A percentile compares a stretch with the other conserved stretches of the same genome.
Evolutionary conservation across 2,113 vertebrate genomes (phyloP).

Genomic region (Labeo catla): DNA sequence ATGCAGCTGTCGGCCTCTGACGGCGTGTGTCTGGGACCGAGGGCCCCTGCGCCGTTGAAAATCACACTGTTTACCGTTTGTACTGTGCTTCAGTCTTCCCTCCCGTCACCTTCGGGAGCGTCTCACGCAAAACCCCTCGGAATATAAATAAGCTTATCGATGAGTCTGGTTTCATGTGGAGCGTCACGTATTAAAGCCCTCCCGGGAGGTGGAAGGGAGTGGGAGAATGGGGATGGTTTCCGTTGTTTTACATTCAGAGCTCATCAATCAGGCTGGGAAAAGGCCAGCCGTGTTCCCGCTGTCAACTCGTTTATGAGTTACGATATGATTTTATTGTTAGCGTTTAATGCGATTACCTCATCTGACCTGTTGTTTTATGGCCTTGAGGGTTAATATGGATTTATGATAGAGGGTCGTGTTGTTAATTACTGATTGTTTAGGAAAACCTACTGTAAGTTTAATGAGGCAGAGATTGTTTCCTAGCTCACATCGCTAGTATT

Average conservation of each 20-base stretch:
- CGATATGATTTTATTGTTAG: conserved; percentile 28
- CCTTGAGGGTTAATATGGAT: conserved; percentile 23
- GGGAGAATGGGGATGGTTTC: conserved; percentile 45
- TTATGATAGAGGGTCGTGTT: conserved; percentile 30
- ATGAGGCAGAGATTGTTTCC: conserved; percentile 51
- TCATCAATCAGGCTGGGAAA: conserved; percentile 62
- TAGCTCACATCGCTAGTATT: conserved; percentile 33
- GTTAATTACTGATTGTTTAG: conserved; percentile 52
- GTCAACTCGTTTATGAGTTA: conserved; percentile 44
- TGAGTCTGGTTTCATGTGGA: conserved; percentile 35
- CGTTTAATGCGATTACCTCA: conserved; percentile 18
- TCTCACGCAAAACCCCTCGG: background rate
- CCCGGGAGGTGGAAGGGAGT: conserved; percentile 46
- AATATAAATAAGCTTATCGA: conserved; percentile 44
- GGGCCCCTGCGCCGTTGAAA: conserved; percentile 8
- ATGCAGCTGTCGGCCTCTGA: conserved; percentile 3
- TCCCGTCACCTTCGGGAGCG: background rate
- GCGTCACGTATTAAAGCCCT: conserved; percentile 34
- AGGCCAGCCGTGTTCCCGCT: conserved; percentile 48
- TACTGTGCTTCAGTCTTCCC: background rate
- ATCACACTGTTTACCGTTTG: background rate
- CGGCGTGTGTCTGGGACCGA: background rate
- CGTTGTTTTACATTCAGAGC: conserved; percentile 38
- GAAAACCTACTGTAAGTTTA: conserved; percentile 53
- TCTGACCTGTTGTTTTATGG: conserved; percentile 33